Conservation (phyloP, 2,888 invertebrate species). For the Neria commutata region DNA sequence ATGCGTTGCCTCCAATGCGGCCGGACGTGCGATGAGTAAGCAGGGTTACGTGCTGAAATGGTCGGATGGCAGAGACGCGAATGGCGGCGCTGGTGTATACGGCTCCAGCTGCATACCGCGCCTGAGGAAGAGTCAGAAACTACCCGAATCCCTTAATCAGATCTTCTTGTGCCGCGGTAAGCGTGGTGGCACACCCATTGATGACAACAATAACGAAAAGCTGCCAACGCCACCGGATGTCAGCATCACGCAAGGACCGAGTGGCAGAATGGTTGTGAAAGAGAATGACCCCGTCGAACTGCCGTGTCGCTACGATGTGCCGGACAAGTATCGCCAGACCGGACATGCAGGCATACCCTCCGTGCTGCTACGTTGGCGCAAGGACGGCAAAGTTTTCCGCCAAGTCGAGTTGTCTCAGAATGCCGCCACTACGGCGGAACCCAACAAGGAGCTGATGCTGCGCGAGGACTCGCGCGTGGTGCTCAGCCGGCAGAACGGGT, state of each 20-base stretch:
- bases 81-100: conserved; percentile 17
- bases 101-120: conserved; percentile 51
- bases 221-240: conserved; percentile 36
- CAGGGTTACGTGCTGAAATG: conserved; percentile 50
- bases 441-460: conserved; percentile 52
- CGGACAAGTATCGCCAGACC: conserved; percentile 46
- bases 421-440: conserved; percentile 36
- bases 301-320: conserved; percentile 67
- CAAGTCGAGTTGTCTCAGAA: conserved; percentile 47
- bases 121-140: conserved; percentile 48
- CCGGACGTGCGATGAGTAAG: conserved; percentile 64
- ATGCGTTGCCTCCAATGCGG: conserved; percentile 73
- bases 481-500: conserved; percentile 58
- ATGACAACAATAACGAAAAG: conserved; percentile 13
- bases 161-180: conserved; percentile 59
- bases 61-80: conserved; percentile 25
- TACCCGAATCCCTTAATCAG: conserved; percentile 44
- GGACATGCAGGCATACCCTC: conserved; percentile 28
- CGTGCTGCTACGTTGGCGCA: conserved; percentile 68
- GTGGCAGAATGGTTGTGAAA: conserved; percentile 64
- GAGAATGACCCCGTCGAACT: conserved; percentile 72
- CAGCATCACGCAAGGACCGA: conserved; percentile 43
- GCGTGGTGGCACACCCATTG: conserved; percentile 47
- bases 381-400: conserved; percentile 67
- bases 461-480: conserved; percentile 56